These are phyloP conservation scores for Drosophila niveifrons DNA, from an alignment of 2,888 invertebrate species.

Conservation along the genomic window DNA sequence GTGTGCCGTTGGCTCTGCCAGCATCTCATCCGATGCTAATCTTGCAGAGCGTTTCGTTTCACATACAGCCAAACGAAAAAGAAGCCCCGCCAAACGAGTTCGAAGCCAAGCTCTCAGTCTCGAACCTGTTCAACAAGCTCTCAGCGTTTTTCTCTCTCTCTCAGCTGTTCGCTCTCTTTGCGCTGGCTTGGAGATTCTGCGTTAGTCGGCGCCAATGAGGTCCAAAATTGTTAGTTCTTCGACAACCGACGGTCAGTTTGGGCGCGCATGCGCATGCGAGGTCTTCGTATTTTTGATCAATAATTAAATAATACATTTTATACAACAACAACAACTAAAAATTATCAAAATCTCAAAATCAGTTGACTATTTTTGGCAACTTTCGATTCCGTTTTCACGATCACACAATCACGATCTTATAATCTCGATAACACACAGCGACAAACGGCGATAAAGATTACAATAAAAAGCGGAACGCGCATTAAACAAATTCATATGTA, in stretches of 20 bases:
- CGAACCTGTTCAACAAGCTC: constrained; percentile 66
- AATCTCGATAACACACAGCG: constrained; percentile 36
- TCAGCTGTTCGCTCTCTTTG: constrained; percentile 13
- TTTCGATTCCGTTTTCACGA: constrained; percentile 77
- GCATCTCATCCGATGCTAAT: constrained; percentile 36
- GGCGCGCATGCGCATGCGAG: constrained; percentile 83
- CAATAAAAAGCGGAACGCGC: constrained; percentile 42
- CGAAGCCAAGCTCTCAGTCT: constrained; percentile 36
- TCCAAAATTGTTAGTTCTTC: constrained; percentile 83
- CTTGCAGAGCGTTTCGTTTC: constrained; percentile 47
- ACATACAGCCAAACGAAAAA: constrained; percentile 26
- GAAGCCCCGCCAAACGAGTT: constrained; percentile 60
- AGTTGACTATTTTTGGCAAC: constrained; percentile 61
- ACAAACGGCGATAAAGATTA: constrained; percentile 16
- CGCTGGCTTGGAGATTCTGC: constrained; percentile 53
- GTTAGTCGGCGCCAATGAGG: constrained; percentile 64
- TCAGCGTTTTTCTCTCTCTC: constrained; percentile 23
- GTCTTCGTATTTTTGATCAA: constrained; percentile 36
- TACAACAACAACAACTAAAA: too few relatives aligned
- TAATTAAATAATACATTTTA: constrained; percentile 11
- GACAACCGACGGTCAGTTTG: constrained; percentile 84
- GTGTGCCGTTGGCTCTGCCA: constrained; percentile 31
- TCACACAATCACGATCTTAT: constrained; percentile 19
- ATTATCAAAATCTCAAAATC: neutral
- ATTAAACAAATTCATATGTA: constrained; percentile 56